These are phyloP conservation scores for Margarornis squamiger DNA, from an alignment of 2,797 vertebrate genomes.

Conservation along the genomic window DNA sequence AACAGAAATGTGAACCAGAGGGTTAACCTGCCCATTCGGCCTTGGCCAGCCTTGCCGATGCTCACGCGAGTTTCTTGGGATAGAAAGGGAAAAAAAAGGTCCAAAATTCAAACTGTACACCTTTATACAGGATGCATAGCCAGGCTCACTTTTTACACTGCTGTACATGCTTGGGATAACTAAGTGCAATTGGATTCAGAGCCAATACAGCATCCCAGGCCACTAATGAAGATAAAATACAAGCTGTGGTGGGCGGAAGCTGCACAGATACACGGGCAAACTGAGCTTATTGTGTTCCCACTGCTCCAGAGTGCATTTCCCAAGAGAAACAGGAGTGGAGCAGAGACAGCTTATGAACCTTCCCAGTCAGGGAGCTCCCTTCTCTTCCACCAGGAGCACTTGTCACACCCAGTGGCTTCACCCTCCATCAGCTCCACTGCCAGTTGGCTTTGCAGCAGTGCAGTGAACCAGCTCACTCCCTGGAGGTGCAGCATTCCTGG, in stretches of 20 bases:
- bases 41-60: conserved; percentile 32
- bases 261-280: conserved; percentile 52
- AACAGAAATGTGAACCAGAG: background rate
- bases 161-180: conserved; percentile 19
- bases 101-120: conserved; percentile 12
- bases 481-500: background rate
- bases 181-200: background rate
- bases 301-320: conserved; percentile 20
- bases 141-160: background rate
- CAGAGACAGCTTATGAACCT: background rate
- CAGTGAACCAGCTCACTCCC: background rate
- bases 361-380: background rate
- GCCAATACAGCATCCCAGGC: conserved; percentile 18
- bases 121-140: conserved; percentile 23
- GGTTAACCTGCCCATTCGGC: background rate
- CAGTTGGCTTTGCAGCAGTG: background rate
- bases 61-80: background rate
- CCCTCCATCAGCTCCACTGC: background rate
- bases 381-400: background rate
- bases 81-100: background rate
- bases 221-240: background rate
- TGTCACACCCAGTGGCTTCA: background rate
- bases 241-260: background rate
- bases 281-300: conserved; percentile 9
- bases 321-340: background rate